Evolutionary conservation across 92 coral and sea anemone genomes (phyloP), one percentile per base, ranked within the genome.

Genomic region (Muricea muricata): DNA sequence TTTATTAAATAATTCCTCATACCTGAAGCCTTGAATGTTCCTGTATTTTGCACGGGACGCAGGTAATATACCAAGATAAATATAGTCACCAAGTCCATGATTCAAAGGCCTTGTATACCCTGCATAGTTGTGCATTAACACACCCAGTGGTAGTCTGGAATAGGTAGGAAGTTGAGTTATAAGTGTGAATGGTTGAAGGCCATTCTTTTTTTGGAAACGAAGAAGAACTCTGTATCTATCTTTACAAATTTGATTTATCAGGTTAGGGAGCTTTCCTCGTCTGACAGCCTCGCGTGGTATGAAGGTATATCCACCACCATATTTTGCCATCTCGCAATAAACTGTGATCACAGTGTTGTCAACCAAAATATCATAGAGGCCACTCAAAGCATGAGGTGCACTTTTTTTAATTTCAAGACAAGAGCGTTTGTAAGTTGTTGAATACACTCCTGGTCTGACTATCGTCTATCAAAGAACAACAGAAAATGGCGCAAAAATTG

Each of bases 231-330:
- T 80, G 2, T 10, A 65, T 25, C n/a, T 76, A 40, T 90, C 91
- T 24, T 34, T 83, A 83, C 88, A 90, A 12, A 90, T 81, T 14
- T 77, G 61, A 11, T 60, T 58, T 24, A 87, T 57, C 4, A 87
- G 56, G 7, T 54, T 20, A 6, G 54, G 84, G 18, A 55, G 61
- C 18, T 39, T 60, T 57, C 81, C 30, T 72, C 41, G 26, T 1
- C 15, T 45, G 20, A 73, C 78, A 55, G 79, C 52, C 52, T 78
- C 73, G 42, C 91, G 91, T 63, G 88, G 91, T 11, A 90, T 39
- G 86, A 90, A 90, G 12, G 91, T 90, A 67, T 58, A 90, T 15
- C 91, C 93, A 5, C 93, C 91, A 0, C 89, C 93, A 32, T 79
- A 50, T 13, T 67, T 42, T 7, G 84, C 89, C 79, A 83, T 84